Evolutionary conservation across 2,113 vertebrate genomes (phyloP).

Genomic region (Pleuronectes platessa): DNA sequence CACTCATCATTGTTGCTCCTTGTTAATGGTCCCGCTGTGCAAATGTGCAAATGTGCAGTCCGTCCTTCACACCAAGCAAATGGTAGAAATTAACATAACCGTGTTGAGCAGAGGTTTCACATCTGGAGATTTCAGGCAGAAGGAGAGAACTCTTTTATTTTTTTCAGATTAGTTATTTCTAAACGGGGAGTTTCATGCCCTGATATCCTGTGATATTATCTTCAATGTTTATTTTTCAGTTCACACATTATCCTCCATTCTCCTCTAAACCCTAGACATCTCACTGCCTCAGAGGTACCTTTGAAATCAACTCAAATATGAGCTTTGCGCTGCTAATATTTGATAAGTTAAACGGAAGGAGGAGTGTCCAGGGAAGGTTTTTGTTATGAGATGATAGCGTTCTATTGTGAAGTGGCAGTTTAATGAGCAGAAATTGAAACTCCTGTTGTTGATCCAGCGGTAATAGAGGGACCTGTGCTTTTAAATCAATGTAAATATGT

Average conservation of each 20-base stretch:
- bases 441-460: slow-evolving; percentile 12
- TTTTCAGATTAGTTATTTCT: neutral
- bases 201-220: slow-evolving; percentile 3
- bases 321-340: slow-evolving; percentile 3
- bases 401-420: slow-evolving; percentile 22
- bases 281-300: neutral
- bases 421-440: neutral
- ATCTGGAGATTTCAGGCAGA: neutral
- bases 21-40: slow-evolving; percentile 4
- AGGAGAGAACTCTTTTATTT: neutral
- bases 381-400: neutral
- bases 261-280: neutral
- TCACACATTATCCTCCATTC: neutral
- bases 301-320: slow-evolving; percentile 8
- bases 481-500: slow-evolving; percentile 38
- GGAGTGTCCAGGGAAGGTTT: neutral
- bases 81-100: neutral
- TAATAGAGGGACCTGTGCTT: neutral
- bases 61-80: slow-evolving; percentile 21
- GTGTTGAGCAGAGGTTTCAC: slow-evolving; percentile 4
- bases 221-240: neutral
- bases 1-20: slow-evolving; percentile 40
- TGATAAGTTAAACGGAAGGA: neutral
- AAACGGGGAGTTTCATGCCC: neutral
- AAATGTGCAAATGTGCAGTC: neutral